phyloP scores from a whole-genome alignment of 2,797 vertebrate genomes.

The Acomys russatus region DNA sequence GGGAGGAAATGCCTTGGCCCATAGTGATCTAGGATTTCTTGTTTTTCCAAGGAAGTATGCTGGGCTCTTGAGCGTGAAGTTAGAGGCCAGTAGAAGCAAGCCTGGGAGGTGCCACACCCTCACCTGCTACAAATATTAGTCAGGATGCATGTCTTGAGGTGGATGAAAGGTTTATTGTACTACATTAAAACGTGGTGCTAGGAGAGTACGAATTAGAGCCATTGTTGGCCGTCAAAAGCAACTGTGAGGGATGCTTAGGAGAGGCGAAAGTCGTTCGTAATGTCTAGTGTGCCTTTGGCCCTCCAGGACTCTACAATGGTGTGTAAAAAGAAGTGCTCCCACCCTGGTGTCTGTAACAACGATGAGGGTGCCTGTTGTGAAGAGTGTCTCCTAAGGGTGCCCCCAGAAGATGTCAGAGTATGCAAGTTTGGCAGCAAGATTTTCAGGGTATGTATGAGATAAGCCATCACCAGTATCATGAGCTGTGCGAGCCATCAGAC shows the following conservation, averaged over 20 bases:
- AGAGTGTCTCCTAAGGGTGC: conserved; percentile 93
- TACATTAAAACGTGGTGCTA: not conserved
- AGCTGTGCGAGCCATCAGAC: not conserved
- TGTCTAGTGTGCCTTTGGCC: conserved; percentile 68
- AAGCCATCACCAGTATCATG: not conserved
- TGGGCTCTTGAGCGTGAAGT: not conserved
- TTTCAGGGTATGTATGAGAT: conserved; percentile 92
- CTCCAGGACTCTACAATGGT: conserved; percentile 96
- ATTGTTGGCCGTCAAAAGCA: not conserved
- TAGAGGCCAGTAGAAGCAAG: not conserved
- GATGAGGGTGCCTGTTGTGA: conserved; percentile 91
- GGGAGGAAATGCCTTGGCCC: not conserved
- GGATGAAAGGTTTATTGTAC: not conserved
- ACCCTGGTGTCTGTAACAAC: conserved; percentile 89
- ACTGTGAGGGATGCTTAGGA: not conserved
- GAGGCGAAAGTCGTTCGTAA: not conserved
- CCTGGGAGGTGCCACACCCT: not conserved
- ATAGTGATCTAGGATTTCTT: not conserved
- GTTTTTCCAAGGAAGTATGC: not conserved
- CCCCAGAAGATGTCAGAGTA: conserved; percentile 93
- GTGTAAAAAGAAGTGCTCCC: conserved; percentile 94
- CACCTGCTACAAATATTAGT: not conserved
- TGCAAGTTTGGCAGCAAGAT: conserved; percentile 96
- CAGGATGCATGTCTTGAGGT: not conserved
- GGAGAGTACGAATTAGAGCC: not conserved